These are phyloP conservation scores for Campaea margaritaria DNA, from an alignment of 2,888 invertebrate genomes.

Conservation along the genomic window DNA sequence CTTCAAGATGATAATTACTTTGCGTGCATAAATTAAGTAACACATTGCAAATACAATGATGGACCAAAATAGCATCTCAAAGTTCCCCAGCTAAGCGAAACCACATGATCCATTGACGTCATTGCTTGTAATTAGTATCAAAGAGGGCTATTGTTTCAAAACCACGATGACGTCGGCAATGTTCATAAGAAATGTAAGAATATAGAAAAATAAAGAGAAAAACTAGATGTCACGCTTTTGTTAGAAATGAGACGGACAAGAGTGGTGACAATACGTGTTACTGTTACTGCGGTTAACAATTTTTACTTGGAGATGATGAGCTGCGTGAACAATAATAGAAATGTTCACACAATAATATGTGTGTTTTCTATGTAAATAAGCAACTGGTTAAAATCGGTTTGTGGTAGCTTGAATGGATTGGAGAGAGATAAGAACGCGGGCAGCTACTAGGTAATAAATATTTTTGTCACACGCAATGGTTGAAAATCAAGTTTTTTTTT, in stretches of 20 bases:
- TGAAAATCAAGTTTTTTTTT: no score
- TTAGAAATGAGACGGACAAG: conserved; percentile 2
- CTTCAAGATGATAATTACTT: conserved; percentile 3
- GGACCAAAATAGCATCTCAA: conserved; percentile 32
- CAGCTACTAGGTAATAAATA: no score
- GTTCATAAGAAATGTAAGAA: no score
- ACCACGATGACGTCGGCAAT: conserved; percentile 29
- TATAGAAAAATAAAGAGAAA: conserved; percentile 11
- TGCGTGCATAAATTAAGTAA: conserved; percentile 7
- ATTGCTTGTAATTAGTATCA: conserved; percentile 52
- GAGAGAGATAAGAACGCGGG: no score
- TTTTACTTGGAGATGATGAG: conserved; percentile 7
- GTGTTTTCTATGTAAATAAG: no score
- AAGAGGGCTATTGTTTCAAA: conserved; percentile 51
- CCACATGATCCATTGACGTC: conserved; percentile 59
- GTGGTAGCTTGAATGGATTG: background rate
- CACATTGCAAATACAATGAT: conserved; percentile 20
- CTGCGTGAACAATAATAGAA: background rate
- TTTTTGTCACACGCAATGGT: no score
- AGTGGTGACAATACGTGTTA: background rate
- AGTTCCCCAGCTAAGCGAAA: conserved; percentile 34
- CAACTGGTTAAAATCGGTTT: background rate
- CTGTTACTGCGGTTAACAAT: conserved; percentile 3
- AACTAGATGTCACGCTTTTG: background rate
- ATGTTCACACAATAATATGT: background rate